Evolutionary conservation across 2,113 vertebrate species (phyloP).

Genomic region (Pteropus alecto): DNA sequence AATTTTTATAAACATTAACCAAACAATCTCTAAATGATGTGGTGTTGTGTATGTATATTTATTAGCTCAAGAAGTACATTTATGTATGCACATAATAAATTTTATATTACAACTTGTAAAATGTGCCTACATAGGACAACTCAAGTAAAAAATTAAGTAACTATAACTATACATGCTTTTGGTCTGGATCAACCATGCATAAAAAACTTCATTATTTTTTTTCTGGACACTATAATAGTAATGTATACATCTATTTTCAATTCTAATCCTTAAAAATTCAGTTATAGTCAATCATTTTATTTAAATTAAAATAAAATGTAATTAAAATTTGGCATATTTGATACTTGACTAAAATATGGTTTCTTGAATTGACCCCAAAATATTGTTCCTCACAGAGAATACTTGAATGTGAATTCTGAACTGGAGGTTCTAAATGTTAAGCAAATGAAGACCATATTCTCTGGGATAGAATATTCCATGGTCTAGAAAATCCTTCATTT

Average conservation of each 20-base stretch:
- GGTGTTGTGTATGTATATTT: neutral
- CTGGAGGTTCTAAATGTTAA: neutral
- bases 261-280: neutral
- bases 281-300: neutral
- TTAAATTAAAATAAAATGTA: neutral
- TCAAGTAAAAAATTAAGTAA: neutral
- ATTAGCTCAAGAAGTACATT: neutral
- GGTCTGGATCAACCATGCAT: neutral
- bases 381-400: neutral
- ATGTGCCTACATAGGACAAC: neutral
- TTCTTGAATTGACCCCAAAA: neutral
- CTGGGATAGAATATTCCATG: neutral
- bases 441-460: neutral
- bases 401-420: neutral
- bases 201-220: neutral
- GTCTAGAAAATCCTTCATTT: neutral
- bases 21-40: neutral
- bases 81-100: neutral
- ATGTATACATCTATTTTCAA: neutral
- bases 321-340: slow-evolving; percentile 1
- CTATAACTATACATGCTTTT: neutral
- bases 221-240: neutral
- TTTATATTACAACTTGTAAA: neutral
- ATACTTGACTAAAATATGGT: neutral
- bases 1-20: neutral